Conservation (phyloP, 1,140 invertebrate species). For the Magallana ariakensis region DNA sequence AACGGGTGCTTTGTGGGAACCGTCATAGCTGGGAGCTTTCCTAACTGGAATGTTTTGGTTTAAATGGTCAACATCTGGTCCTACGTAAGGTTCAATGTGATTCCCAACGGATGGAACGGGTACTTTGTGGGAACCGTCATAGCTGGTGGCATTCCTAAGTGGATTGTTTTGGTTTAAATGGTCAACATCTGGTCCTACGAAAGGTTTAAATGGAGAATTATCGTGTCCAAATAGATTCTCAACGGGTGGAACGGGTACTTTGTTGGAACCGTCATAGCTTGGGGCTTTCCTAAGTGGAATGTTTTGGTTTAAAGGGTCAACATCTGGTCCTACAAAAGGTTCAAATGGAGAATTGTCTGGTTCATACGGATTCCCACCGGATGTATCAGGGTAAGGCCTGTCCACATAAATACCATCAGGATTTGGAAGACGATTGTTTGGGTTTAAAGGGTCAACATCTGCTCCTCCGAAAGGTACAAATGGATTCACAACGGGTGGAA, state of each 20-base stretch:
- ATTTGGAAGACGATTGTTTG: background rate
- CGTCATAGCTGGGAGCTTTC: background rate
- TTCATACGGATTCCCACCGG: too few relatives aligned
- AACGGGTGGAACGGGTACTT: background rate
- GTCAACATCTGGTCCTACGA: background rate
- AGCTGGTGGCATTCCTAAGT: background rate
- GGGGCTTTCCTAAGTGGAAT: background rate
- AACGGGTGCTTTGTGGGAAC: background rate
- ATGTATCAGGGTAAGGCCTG: background rate
- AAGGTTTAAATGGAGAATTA: too few relatives aligned
- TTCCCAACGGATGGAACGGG: background rate
- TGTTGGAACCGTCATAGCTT: background rate
- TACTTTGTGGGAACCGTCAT: background rate
- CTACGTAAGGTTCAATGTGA: background rate
- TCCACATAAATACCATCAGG: too few relatives aligned
- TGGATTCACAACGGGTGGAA: background rate
- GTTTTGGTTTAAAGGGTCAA: background rate
- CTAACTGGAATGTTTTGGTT: background rate
- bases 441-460: background rate
- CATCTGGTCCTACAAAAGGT: background rate
- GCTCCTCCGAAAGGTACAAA: background rate
- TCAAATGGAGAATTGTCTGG: background rate
- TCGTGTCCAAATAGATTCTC: too few relatives aligned
- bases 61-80: background rate
- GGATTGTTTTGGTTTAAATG: background rate